Evolutionary conservation across 2,888 invertebrate species (phyloP), one percentile per base, ranked within the genome.

Genomic region (Amblyteles armatorius): DNA sequence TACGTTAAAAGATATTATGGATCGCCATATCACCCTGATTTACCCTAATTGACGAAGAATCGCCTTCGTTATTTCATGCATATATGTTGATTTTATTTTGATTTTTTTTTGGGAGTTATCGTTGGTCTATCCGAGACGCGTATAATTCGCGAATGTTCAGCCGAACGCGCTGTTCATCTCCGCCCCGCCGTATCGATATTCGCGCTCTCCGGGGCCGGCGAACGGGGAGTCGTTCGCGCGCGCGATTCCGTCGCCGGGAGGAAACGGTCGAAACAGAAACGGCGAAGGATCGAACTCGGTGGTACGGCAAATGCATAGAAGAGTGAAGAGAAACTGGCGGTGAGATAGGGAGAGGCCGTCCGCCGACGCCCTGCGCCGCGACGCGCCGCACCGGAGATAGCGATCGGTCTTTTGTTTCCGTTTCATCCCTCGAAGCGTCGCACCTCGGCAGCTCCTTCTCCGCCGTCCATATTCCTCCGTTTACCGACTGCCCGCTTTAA

Each of bases 371-470:
- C 88, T 88, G 87, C 85, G 88, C 87, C 90, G 89, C 90, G 90
- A 90, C 90, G 89, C 87, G 89, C 85, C 88, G 85, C 83, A 85
- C 74, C 86, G 90, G 57, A 87, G 88, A 92, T 92, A 92, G 88
- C 85, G 86, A 92, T 92, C 92, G 89, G 87, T 91, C 91, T 91
- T 92, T 92, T 91, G 92, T 92, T 92, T 92, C 89, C 92, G 90
- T 92, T 87, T 92, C 90, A 92, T 91, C 91, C 92, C 91, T 89
- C 90, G 89, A 91, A 88, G 88, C 91, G 90, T 91, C 90, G 91
- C 77, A 77, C 77, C 74, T 48, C 74, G 68, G 79, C 83, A 87
- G 83, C 88, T 85, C 81, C 86, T 86, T 89, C 87, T 86, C 76
- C 81, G 81, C 78, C 16, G 67, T 74, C 36, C 69, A 36, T 63